phyloP scores from a whole-genome alignment of 2,888 invertebrate genomes.

The Apocheima hispidaria region DNA sequence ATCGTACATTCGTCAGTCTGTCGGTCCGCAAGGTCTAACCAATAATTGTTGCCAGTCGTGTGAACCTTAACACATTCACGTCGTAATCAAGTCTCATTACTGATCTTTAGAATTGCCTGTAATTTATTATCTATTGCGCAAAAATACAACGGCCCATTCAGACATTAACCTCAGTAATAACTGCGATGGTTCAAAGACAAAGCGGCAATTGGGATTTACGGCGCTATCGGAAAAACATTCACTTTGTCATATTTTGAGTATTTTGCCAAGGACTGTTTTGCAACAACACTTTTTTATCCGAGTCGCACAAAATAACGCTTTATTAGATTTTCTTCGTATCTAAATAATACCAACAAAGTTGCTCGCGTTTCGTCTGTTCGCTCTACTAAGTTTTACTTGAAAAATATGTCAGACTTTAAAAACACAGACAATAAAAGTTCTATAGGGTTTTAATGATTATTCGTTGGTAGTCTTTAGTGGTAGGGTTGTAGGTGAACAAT shows the following conservation, averaged over 20 bases:
- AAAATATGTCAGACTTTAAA: neutral
- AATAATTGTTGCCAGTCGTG: constrained; percentile 70
- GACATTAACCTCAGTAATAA: constrained; percentile 34
- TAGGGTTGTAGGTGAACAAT: constrained; percentile 50
- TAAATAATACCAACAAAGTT: neutral
- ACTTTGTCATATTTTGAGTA: constrained; percentile 25
- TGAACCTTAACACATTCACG: constrained; percentile 71
- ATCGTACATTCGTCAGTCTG: constrained; percentile 77
- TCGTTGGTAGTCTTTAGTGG: constrained; percentile 31
- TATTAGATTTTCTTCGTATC: neutral
- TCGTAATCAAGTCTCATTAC: constrained; percentile 64
- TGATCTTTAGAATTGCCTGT: constrained; percentile 62
- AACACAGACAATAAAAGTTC: neutral
- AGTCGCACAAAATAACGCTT: neutral
- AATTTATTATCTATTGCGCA: constrained; percentile 56
- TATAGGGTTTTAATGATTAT: neutral
- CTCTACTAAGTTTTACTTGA: neutral
- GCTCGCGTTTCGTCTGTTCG: neutral
- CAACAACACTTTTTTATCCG: neutral
- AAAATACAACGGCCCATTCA: constrained; percentile 42
- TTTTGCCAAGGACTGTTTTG: constrained; percentile 16
- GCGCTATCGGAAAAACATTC: constrained; percentile 27
- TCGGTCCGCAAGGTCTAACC: constrained; percentile 74
- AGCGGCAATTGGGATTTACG: constrained; percentile 25
- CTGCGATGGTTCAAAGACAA: constrained; percentile 28